Percentiles rank a stretch among this genome's conserved stretches.
phyloP scores from a whole-genome alignment of 2,113 vertebrate genomes.

The Urocolius indicus region DNA sequence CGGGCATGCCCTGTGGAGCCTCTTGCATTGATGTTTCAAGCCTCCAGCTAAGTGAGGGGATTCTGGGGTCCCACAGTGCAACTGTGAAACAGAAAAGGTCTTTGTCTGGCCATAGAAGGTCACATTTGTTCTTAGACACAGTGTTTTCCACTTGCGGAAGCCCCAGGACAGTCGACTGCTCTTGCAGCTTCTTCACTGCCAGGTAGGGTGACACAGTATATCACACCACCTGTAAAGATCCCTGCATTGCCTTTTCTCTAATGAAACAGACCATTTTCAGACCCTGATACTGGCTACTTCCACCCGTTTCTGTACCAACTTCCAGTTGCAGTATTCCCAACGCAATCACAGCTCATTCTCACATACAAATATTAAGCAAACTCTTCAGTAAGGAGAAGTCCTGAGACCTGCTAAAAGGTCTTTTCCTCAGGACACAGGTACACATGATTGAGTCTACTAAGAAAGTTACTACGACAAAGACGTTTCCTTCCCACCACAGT shows the following conservation, averaged over 20 bases:
- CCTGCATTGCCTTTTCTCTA: not conserved
- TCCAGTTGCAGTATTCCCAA: not conserved
- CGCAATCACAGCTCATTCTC: not conserved
- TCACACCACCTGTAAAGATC: accelerated
- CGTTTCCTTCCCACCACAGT: not conserved
- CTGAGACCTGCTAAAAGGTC: not conserved
- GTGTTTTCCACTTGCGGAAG: not conserved
- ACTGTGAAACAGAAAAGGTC: not conserved
- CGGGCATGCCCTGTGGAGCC: not conserved
- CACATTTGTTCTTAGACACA: not conserved
- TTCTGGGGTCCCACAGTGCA: not conserved
- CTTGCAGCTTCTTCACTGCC: not conserved
- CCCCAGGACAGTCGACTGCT: not conserved
- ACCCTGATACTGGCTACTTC: not conserved
- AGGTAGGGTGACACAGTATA: not conserved
- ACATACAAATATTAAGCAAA: not conserved
- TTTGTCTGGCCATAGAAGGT: not conserved
- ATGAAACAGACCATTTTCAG: not conserved
- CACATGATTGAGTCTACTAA: not conserved
- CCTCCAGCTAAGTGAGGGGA: not conserved
- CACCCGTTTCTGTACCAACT: not conserved
- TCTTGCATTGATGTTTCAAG: not conserved
- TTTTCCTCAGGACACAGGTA: not conserved
- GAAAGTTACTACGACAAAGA: not conserved
- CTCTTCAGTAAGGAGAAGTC: not conserved